Conservation (phyloP, 2,888 invertebrate species). For the Abscondita cerata region DNA sequence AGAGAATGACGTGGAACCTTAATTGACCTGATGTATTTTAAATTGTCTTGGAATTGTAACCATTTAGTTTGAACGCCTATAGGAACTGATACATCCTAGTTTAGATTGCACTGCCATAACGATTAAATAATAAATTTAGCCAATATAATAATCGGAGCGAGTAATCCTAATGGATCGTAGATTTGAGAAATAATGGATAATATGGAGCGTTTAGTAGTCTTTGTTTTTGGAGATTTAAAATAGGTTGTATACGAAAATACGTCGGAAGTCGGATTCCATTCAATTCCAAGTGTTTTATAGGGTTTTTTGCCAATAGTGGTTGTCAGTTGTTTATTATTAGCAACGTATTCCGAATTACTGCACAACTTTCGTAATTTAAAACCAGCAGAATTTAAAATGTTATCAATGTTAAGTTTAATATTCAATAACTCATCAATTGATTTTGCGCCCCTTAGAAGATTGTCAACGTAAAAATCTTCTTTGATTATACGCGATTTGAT, state of each 20-base stretch:
- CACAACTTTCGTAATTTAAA: background rate
- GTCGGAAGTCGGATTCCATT: constrained; percentile 6
- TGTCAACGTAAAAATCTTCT: constrained; percentile 11
- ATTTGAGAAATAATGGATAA: constrained; percentile 21
- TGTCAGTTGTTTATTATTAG: background rate
- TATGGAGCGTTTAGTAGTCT: constrained; percentile 19
- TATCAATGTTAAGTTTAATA: background rate
- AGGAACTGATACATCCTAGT: constrained; percentile 22
- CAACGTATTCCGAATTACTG: background rate
- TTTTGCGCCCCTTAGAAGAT: background rate
- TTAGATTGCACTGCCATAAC: constrained; percentile 14
- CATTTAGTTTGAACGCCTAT: constrained; percentile 12
- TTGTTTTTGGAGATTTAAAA: background rate
- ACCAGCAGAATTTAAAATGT: background rate
- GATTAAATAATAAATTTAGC: constrained; percentile 26
- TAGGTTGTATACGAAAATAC: background rate
- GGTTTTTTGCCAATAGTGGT: background rate
- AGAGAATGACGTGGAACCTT: background rate
- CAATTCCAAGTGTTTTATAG: constrained; percentile 16
- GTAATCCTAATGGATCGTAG: constrained; percentile 26
- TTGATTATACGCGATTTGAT: background rate
- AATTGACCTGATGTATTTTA: background rate
- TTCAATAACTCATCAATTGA: background rate
- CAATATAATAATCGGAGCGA: constrained; percentile 14
- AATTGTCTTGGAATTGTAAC: constrained; percentile 9